phyloP scores from a whole-genome alignment of 1,140 invertebrate genomes.

The Dolichoris vasculosae region DNA sequence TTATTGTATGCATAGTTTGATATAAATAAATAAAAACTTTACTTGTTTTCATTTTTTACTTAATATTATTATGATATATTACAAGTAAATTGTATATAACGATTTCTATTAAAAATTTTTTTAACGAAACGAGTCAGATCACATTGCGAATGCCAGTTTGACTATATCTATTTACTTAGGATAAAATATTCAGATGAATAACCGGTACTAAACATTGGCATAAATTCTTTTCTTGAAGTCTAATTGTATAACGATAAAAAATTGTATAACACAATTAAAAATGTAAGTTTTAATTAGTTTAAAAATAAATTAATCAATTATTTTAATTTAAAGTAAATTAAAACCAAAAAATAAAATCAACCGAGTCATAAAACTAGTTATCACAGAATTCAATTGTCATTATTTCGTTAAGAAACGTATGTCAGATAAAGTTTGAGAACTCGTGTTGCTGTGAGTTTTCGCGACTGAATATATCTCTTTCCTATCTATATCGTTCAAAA shows the following conservation, averaged over 20 bases:
- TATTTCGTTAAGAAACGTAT: background rate
- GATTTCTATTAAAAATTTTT: too few relatives aligned
- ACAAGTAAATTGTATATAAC: too few relatives aligned
- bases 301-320: too few relatives aligned
- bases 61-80: background rate
- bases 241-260: too few relatives aligned
- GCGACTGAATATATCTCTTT: constrained; percentile 7
- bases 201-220: background rate
- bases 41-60: too few relatives aligned
- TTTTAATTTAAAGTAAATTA: too few relatives aligned
- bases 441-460: background rate
- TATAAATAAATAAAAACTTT: background rate
- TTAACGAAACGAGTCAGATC: background rate
- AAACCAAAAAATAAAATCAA: too few relatives aligned
- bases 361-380: too few relatives aligned
- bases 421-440: constrained; percentile 24
- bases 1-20: background rate
- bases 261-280: too few relatives aligned
- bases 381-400: background rate
- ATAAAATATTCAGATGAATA: background rate
- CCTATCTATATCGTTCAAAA: constrained; percentile 34
- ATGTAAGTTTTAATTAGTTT: too few relatives aligned
- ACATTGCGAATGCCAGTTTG: background rate
- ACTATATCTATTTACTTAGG: background rate
- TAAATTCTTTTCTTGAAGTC: background rate